A percentile compares a stretch with the other conserved stretches of the same genome.
Conservation (phyloP, 2,113 vertebrate species). For the Formicarius rufipectus region DNA sequence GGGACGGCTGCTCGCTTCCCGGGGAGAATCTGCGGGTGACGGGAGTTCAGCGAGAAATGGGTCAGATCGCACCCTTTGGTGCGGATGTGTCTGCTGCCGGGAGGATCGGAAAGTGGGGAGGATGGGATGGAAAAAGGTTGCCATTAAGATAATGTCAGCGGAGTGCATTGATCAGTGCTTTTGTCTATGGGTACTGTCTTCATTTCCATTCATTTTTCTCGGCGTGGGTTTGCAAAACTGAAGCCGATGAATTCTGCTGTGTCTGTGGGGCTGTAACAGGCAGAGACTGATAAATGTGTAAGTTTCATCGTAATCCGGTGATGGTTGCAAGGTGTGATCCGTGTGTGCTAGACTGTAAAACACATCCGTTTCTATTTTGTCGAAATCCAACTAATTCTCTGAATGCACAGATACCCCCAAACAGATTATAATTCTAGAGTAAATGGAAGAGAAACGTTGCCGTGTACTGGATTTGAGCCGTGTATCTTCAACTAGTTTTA, state of each 20-base stretch:
- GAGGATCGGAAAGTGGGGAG: slow-evolving; percentile 36
- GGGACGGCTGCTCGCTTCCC: slow-evolving; percentile 21
- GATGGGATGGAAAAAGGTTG: not conserved
- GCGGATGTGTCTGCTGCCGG: slow-evolving; percentile 10
- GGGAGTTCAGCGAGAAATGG: slow-evolving; percentile 58
- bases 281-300: not conserved
- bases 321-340: not conserved
- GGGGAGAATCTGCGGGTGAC: slow-evolving; percentile 20
- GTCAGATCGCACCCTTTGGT: slow-evolving; percentile 20
- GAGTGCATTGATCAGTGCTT: slow-evolving; percentile 27
- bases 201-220: not conserved
- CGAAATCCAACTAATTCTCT: not conserved
- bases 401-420: not conserved
- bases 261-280: not conserved
- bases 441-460: not conserved
- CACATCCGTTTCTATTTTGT: not conserved
- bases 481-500: slow-evolving; percentile 16
- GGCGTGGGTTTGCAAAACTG: slow-evolving; percentile 1
- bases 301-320: not conserved
- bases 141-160: slow-evolving; percentile 13
- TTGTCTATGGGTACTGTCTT: slow-evolving; percentile 50
- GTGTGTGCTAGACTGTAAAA: not conserved
- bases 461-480: not conserved
- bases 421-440: not conserved
- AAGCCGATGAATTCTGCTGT: not conserved